Conservation (phyloP, 2,113 vertebrate species). For the Willisornis vidua region DNA sequence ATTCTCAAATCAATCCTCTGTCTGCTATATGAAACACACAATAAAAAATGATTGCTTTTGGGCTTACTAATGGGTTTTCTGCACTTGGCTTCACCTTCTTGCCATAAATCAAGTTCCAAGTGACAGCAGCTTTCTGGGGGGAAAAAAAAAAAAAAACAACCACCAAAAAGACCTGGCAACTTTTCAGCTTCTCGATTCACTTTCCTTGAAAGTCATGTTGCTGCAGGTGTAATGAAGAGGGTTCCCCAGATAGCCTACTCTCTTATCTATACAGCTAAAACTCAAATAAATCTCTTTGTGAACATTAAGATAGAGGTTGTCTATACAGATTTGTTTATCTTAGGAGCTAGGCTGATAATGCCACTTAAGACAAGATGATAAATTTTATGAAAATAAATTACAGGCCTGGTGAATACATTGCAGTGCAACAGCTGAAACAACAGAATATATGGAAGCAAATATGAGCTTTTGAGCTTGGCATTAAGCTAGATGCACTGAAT, state of each 20-base stretch:
- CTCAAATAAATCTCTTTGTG: conserved; percentile 36
- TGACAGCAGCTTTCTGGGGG: neutral
- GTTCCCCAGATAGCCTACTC: conserved; percentile 17
- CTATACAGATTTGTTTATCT: conserved; percentile 56
- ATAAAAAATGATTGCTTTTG: conserved; percentile 34
- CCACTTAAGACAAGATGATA: conserved; percentile 34
- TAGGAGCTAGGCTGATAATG: conserved; percentile 30
- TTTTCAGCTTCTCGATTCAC: neutral
- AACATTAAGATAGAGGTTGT: conserved; percentile 17
- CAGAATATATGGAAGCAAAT: neutral
- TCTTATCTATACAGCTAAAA: conserved; percentile 38
- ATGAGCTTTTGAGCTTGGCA: neutral
- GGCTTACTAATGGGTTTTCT: conserved; percentile 40
- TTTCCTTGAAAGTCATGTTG: conserved; percentile 38
- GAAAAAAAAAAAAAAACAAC: neutral
- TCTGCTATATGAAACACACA: neutral
- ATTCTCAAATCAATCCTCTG: neutral
- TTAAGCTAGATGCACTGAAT: neutral
- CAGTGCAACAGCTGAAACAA: neutral
- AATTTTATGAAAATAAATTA: conserved; percentile 53
- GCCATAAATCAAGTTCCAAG: conserved; percentile 36
- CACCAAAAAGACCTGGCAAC: neutral
- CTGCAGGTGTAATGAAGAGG: conserved; percentile 27
- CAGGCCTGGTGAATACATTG: neutral
- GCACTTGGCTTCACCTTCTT: conserved; percentile 9